A percentile compares a stretch with the other conserved stretches of the same genome.
Conservation (phyloP, 2,888 invertebrate genomes). For the Adelphocoris suturalis region DNA sequence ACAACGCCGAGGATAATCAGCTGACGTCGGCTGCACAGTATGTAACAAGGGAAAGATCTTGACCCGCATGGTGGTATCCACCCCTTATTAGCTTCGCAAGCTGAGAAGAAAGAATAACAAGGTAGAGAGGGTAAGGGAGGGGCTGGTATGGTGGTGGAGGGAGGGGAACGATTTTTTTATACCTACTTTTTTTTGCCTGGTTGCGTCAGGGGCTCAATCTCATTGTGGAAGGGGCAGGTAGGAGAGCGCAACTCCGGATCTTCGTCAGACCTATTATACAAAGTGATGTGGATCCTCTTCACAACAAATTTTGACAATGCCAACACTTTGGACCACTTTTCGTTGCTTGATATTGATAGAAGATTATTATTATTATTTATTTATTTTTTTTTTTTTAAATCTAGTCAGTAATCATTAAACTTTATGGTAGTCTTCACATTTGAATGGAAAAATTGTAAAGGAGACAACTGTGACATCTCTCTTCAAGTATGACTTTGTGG, state of each 20-base stretch:
- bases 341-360: too few relatives aligned
- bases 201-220: background rate
- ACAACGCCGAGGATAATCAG: constrained; percentile 20
- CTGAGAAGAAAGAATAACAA: background rate
- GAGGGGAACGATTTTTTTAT: background rate
- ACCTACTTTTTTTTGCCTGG: background rate
- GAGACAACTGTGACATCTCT: too few relatives aligned
- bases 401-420: too few relatives aligned
- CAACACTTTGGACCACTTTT: too few relatives aligned
- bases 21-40: constrained; percentile 16
- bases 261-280: background rate
- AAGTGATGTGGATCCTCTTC: background rate
- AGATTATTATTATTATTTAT: too few relatives aligned
- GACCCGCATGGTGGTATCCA: constrained; percentile 12
- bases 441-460: too few relatives aligned
- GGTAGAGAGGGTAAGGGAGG: background rate
- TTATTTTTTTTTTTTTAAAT: too few relatives aligned
- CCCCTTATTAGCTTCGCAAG: constrained; percentile 26
- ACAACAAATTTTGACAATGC: background rate
- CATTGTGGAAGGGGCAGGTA: background rate
- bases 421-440: too few relatives aligned
- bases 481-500: too few relatives aligned
- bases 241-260: background rate
- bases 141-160: too few relatives aligned
- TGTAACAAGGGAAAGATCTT: background rate